Percentiles rank a stretch among this genome's conserved stretches.
phyloP scores from a whole-genome alignment of 2,797 vertebrate species.

The Cephalopachus bancanus region DNA sequence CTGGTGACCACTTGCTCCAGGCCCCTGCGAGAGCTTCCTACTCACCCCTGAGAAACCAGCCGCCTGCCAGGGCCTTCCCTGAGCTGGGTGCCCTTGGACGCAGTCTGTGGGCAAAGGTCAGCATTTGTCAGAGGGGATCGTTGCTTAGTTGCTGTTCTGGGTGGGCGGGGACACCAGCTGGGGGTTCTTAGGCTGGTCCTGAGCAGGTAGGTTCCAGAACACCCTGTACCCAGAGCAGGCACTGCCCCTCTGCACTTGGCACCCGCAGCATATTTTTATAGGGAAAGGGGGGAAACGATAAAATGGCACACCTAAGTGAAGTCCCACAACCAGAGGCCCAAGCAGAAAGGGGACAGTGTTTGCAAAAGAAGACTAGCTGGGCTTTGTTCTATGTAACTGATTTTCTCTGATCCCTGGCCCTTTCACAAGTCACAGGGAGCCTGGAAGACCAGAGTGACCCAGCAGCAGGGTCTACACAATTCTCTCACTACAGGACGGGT shows the following conservation, averaged over 20 bases:
- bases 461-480: neutral
- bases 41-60: neutral
- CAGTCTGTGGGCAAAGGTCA: too few species aligned
- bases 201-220: too few species aligned
- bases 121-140: too few species aligned
- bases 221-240: too few species aligned
- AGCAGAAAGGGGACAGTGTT: neutral
- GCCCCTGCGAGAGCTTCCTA: fast-evolving
- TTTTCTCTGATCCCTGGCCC: neutral
- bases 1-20: fast-evolving
- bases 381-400: fast-evolving
- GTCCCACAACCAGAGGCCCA: fast-evolving
- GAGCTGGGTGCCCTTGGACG: too few species aligned
- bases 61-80: neutral
- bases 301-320: neutral
- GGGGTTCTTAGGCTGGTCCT: too few species aligned
- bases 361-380: neutral
- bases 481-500: neutral
- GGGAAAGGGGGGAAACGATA: too few species aligned
- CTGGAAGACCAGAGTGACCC: neutral
- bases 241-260: too few species aligned
- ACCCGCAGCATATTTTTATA: neutral
- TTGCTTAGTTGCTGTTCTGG: too few species aligned
- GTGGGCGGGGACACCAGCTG: too few species aligned
- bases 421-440: neutral